Base-by-base conservation (phyloP, 64 coral and sea anemone genomes). In the Stichodactyla helianthus region DNA sequence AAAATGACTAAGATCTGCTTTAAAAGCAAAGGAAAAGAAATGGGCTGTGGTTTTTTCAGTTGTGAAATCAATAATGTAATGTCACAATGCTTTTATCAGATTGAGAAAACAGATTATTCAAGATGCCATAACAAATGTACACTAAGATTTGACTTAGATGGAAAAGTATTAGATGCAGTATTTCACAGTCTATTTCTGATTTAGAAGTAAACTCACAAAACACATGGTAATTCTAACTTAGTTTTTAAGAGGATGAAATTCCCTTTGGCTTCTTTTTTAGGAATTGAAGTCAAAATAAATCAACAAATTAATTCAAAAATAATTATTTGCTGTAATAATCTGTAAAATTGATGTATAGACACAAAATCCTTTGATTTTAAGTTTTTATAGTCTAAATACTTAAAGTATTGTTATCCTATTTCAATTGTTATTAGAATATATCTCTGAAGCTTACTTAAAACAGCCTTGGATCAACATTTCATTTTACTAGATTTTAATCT, bases 401-500 rank as follows among this genome's bases (percentile, higher is more conserved):
- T 58, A 74, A 22, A 74, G 68, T 31, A 11, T 74, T 74, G 68
- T 74, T 74, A 74, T 74, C 68, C 68, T 31, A 74, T 74, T 74
- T 74, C 68, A 31, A 74, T 74, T 74, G 68, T 74, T 35, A 74
- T 74, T 27, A 74, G 68, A 74, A 27, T 74, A 44, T 2, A 74
- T 74, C 25, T 31, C 12, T 31, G 8, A 74, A 74, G 68, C 68
- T 74, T 74, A 74, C 68, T 68, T 74, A 26, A 74, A 74, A 25
- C 68, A 74, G 68, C 68, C 11, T 74, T 74, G 68, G 68, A 31
- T 74, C 68, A 74, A 74, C 26, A 74, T 74, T 74, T 74, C 68
- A 74, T 74, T 74, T 74, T 74, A 74, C 68, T 74, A 74, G 68
- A 74, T 74, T 74, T 26, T 74, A 74, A 74, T 74, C 68, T 74